Base-by-base conservation (phyloP, 2,888 invertebrate species). In the Scaptodrosophila latifasciaeformis region DNA sequence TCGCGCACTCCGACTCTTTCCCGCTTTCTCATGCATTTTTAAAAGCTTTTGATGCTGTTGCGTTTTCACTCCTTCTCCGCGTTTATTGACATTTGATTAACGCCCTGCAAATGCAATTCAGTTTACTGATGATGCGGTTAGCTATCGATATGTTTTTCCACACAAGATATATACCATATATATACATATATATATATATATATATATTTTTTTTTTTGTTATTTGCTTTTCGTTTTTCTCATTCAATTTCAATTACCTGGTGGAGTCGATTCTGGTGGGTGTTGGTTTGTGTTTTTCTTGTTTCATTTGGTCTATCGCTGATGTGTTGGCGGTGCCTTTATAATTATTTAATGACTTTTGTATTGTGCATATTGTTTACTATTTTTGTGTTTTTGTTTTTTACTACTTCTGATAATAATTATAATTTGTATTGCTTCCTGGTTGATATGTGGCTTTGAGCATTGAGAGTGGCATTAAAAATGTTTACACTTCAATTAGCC, bases 401-500 rank as follows among this genome's bases (percentile, higher is more conserved):
- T n/a, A 12, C 10, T 31, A 31, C 13, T 5, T 30, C 10, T 30
- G 12, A 12, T n/a, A 30, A 30, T 30, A 34, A 34, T 34, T 34
- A 34, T 34, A 6, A 13, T 34, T 34, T 34, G 6, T 18, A 10
- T 17, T 6, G 37, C 9, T 13, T 13, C 2, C 1, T 10, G 4
- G 37, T 3, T 3, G 9, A 10, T 17, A 9, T 17, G 17, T 13
- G 35, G 15, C 18, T 10, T 17, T 37, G 37, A 10, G 13, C 37
- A 17, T 37, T 37, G 37, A 17, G 15, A 37, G 17, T 37, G 13
- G 37, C 15, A 37, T 37, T 37, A 37, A 37, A 62, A 74, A 68
- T 74, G 75, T 75, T 75, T 57, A 66, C 72, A 55, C 66, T 59
- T 68, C 76, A 78, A 78, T 78, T 72, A 71, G 79, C 53, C 49